phyloP scores from a whole-genome alignment of 2,797 vertebrate genomes.

The Triplophysa bombifrons region DNA sequence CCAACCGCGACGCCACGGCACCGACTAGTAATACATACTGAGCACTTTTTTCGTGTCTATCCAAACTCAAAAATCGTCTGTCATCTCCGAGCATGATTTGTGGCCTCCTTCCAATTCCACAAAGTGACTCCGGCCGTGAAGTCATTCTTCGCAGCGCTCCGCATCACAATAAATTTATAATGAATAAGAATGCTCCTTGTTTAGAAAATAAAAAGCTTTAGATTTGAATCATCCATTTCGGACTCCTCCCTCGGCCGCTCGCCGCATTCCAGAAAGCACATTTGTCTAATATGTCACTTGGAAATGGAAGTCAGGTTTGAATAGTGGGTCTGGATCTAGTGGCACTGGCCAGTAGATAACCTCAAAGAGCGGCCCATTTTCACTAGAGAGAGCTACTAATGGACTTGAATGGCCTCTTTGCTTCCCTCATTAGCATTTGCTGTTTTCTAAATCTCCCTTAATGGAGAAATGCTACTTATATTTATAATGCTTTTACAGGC shows the following conservation, averaged over 20 bases:
- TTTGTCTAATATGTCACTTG: slow-evolving; percentile 71
- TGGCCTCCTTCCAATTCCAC: slow-evolving; percentile 54
- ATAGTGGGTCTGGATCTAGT: slow-evolving; percentile 70
- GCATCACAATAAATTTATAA: slow-evolving; percentile 69
- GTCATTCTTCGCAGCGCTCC: slow-evolving; percentile 59
- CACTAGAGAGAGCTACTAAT: slow-evolving; percentile 79
- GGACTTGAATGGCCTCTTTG: slow-evolving; percentile 79
- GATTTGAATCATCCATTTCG: slow-evolving; percentile 68
- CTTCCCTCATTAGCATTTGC: slow-evolving; percentile 82
- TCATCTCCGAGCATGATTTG: slow-evolving; percentile 42
- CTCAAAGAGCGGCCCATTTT: slow-evolving; percentile 68
- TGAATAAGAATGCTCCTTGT: slow-evolving; percentile 61
- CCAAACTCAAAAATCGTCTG: slow-evolving; percentile 36
- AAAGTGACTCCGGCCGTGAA: slow-evolving; percentile 55
- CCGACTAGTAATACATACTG: not conserved
- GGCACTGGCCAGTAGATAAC: slow-evolving; percentile 74
- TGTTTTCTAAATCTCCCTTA: slow-evolving; percentile 78
- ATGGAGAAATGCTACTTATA: slow-evolving; percentile 81
- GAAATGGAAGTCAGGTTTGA: slow-evolving; percentile 74
- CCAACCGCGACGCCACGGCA: not conserved
- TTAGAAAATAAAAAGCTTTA: slow-evolving; percentile 57
- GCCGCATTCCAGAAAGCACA: slow-evolving; percentile 69
- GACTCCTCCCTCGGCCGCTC: slow-evolving; percentile 57
- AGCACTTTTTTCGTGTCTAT: not conserved
- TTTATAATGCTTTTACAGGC: slow-evolving; percentile 84